These are phyloP conservation scores for Polyploca ridens DNA, from an alignment of 2,888 invertebrate species.

Conservation along the genomic window DNA sequence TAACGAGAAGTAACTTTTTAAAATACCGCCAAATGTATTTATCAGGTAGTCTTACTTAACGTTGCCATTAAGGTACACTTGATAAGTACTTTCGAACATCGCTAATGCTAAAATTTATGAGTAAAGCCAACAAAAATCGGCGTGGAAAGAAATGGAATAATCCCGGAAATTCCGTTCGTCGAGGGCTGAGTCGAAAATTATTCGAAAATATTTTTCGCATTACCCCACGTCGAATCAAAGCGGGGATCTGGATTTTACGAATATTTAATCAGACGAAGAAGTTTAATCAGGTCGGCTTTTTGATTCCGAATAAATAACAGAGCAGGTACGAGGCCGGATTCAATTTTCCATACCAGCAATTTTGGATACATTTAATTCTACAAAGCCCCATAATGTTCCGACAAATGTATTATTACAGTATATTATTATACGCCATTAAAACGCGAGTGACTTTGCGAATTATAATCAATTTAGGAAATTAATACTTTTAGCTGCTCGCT, in stretches of 20 bases:
- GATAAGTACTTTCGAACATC: constrained; percentile 4
- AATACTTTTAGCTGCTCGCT: constrained; percentile 11
- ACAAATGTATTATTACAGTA: constrained; percentile 31
- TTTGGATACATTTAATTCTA: constrained; percentile 35
- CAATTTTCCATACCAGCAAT: constrained; percentile 50
- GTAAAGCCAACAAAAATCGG: neutral
- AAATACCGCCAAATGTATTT: neutral
- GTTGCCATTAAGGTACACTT: neutral
- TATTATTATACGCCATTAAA: constrained; percentile 24
- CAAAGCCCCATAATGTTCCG: constrained; percentile 27
- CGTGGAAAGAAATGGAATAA: constrained; percentile 23
- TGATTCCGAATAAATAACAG: constrained; percentile 50
- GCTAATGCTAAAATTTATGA: neutral
- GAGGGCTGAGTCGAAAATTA: constrained; percentile 22
- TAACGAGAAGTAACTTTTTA: neutral
- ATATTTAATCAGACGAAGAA: constrained; percentile 53
- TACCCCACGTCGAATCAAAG: constrained; percentile 42
- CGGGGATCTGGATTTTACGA: constrained; percentile 40
- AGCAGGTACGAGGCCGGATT: constrained; percentile 38
- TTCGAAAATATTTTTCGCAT: constrained; percentile 43
- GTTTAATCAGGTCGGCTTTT: constrained; percentile 50
- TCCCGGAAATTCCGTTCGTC: constrained; percentile 26
- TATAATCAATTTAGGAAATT: constrained; percentile 8
- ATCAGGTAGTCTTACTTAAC: neutral
- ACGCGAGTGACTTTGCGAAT: constrained; percentile 20